Conservation (phyloP, 2,113 vertebrate species). For the Tiliqua scincoides region DNA sequence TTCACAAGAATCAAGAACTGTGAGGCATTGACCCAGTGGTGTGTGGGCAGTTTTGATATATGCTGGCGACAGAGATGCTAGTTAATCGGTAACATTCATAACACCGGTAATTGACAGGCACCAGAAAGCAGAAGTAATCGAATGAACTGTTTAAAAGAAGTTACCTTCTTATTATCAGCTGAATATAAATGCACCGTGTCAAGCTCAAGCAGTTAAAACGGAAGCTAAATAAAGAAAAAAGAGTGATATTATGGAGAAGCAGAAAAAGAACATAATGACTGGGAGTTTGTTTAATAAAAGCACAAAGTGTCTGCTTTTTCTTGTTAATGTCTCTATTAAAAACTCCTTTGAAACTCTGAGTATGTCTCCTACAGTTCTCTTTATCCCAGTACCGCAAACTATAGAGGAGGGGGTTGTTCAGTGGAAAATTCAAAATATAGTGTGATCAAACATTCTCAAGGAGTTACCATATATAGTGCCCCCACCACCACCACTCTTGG, state of each 20-base stretch:
- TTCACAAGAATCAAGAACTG: not conserved
- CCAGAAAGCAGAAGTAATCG: not conserved
- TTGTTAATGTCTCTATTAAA: constrained; percentile 63
- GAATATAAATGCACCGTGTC: constrained; percentile 46
- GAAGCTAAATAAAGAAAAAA: constrained; percentile 12
- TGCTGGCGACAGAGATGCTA: not conserved
- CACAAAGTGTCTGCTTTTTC: constrained; percentile 35
- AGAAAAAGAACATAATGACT: constrained; percentile 39
- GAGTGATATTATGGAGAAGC: constrained; percentile 39
- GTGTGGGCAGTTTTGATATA: not conserved
- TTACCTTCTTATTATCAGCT: constrained; percentile 40
- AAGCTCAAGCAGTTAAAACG: constrained; percentile 38
- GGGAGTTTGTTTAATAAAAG: constrained; percentile 64
- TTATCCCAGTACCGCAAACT: constrained; percentile 35
- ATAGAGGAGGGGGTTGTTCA: constrained; percentile 52
- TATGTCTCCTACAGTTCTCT: constrained; percentile 41
- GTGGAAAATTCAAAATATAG: constrained; percentile 33
- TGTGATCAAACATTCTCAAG: constrained; percentile 55
- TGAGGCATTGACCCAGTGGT: not conserved
- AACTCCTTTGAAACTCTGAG: constrained; percentile 50
- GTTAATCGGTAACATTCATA: constrained; percentile 31
- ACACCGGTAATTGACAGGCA: constrained; percentile 20
- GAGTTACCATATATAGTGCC: not conserved
- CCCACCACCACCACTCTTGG: too few species aligned
- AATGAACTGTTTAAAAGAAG: not conserved